Percentiles rank a stretch among this genome's conserved stretches.
These are phyloP conservation scores for Nannoperca obscura DNA, from an alignment of 2,797 vertebrate species.

Conservation along the genomic window DNA sequence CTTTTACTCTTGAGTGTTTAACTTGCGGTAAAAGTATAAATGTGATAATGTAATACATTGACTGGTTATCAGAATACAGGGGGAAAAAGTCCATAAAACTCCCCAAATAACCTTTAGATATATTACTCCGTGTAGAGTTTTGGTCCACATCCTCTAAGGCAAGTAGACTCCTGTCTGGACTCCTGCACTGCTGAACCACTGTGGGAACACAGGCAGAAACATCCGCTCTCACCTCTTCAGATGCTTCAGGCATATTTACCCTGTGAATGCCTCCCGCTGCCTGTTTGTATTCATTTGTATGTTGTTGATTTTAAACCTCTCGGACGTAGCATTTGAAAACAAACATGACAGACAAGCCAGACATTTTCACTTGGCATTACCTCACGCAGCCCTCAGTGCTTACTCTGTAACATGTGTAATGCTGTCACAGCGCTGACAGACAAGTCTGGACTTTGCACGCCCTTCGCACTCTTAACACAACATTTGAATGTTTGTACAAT, in stretches of 20 bases:
- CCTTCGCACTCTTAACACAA: conserved; percentile 28
- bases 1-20: background rate
- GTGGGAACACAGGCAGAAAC: conserved; percentile 53
- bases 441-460: conserved; percentile 26
- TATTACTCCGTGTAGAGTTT: conserved; percentile 9
- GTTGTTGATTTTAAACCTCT: conserved; percentile 50
- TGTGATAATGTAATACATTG: background rate
- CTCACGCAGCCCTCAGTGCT: conserved; percentile 38
- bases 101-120: conserved; percentile 26
- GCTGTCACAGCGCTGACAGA: conserved; percentile 47
- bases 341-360: conserved; percentile 46
- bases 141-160: conserved; percentile 13
- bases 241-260: conserved; percentile 41
- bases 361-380: conserved; percentile 50
- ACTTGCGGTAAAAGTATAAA: background rate
- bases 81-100: conserved; percentile 3
- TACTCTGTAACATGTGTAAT: conserved; percentile 25
- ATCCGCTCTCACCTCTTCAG: conserved; percentile 17
- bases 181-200: conserved; percentile 27
- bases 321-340: conserved; percentile 55
- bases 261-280: conserved; percentile 40
- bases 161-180: conserved; percentile 20
- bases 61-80: conserved; percentile 21
- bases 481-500: conserved; percentile 54
- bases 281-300: conserved; percentile 52